Percentiles rank a stretch among this genome's conserved stretches.
These are phyloP conservation scores for Sebastes minor DNA, from an alignment of 2,797 vertebrate species.

Conservation along the genomic window DNA sequence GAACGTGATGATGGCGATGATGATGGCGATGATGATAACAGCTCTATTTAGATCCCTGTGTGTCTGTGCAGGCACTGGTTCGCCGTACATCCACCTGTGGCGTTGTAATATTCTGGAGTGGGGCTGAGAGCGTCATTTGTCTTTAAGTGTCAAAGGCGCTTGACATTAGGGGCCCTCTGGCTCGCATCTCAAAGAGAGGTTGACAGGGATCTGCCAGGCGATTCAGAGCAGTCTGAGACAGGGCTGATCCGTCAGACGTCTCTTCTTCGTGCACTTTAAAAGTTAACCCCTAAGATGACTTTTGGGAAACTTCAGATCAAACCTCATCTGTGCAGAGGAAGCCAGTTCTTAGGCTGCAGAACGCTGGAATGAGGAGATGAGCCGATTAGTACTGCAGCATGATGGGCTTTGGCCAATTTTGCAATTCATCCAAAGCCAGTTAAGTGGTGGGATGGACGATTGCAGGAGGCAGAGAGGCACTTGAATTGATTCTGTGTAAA, in stretches of 20 bases:
- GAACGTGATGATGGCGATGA: slow-evolving; percentile 53
- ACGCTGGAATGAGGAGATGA: slow-evolving; percentile 24
- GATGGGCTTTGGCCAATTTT: slow-evolving; percentile 54
- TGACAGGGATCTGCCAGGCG: slow-evolving; percentile 52
- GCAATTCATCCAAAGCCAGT: slow-evolving; percentile 42
- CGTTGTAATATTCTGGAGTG: slow-evolving; percentile 46
- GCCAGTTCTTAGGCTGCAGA: slow-evolving; percentile 3
- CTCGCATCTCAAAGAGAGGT: slow-evolving; percentile 53
- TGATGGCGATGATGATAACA: slow-evolving; percentile 55
- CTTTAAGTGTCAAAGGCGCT: slow-evolving; percentile 67
- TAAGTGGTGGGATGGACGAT: slow-evolving; percentile 20
- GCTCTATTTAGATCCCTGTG: slow-evolving; percentile 55
- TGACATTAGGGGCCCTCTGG: slow-evolving; percentile 64
- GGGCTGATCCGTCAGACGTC: slow-evolving; percentile 48
- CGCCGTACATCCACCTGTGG: slow-evolving; percentile 44
- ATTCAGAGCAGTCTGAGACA: slow-evolving; percentile 45
- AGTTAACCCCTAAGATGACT: slow-evolving; percentile 49
- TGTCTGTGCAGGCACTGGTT: slow-evolving; percentile 19
- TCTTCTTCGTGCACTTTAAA: slow-evolving; percentile 45
- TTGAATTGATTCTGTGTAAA: slow-evolving; percentile 13
- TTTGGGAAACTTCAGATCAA: slow-evolving; percentile 37
- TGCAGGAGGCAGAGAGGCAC: slow-evolving; percentile 20
- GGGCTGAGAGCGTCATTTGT: slow-evolving; percentile 68
- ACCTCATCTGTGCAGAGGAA: not conserved
- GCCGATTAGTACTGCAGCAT: slow-evolving; percentile 38